Evolutionary conservation across 2,888 invertebrate species (phyloP).

Genomic region (Ectropis crepuscularia): DNA sequence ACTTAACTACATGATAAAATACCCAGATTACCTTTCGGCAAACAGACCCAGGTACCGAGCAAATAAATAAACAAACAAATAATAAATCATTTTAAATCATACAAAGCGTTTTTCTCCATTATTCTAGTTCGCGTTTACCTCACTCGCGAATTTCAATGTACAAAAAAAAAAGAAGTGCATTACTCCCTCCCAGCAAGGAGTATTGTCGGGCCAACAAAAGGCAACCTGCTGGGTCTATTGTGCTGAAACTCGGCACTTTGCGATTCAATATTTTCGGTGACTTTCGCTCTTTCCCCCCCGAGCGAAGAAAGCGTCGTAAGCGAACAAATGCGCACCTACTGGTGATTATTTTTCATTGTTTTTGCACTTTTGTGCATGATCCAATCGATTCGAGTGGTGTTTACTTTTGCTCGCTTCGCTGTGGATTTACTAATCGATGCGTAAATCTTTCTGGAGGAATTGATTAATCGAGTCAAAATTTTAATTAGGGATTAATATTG

Average conservation of each 20-base stretch:
- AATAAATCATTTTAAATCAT: neutral
- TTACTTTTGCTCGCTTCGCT: constrained; percentile 36
- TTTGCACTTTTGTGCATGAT: constrained; percentile 61
- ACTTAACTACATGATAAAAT: no score
- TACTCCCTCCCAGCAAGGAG: constrained; percentile 64
- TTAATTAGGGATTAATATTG: constrained; percentile 4
- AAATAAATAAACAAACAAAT: neutral
- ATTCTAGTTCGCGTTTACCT: constrained; percentile 51
- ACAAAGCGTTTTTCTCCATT: constrained; percentile 2
- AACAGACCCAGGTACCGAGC: neutral
- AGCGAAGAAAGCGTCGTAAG: constrained; percentile 56
- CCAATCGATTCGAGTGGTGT: constrained; percentile 61
- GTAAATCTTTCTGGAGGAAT: no score
- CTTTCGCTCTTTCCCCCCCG: constrained; percentile 46
- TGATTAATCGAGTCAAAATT: no score
- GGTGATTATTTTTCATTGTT: constrained; percentile 57
- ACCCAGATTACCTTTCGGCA: neutral
- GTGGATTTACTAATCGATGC: neutral
- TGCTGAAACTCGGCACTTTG: constrained; percentile 78
- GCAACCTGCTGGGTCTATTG: constrained; percentile 80
- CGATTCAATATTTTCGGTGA: constrained; percentile 83
- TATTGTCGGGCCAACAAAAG: constrained; percentile 64
- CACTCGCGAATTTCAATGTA: constrained; percentile 62
- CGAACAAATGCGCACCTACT: constrained; percentile 74
- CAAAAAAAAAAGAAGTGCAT: constrained; percentile 66